Base-by-base conservation (phyloP, 2,113 vertebrate genomes). In the Coryphaenoides rupestris region DNA sequence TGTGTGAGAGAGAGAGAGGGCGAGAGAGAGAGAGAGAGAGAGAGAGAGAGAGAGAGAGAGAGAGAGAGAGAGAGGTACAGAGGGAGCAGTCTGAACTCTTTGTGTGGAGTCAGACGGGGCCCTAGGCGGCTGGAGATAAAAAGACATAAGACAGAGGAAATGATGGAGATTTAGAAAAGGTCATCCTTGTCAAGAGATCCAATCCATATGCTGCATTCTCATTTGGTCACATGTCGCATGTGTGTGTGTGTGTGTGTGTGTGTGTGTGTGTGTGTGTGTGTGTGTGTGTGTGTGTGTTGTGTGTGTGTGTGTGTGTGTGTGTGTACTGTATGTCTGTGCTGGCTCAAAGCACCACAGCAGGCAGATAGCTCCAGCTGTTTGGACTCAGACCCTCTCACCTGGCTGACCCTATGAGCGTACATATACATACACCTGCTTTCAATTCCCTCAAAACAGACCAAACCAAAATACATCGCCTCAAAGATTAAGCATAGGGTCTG, bases 151-250 rank as follows among this genome's bases (percentile, higher is more conserved):
- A 62, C n/a, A 76, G 68, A 56, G 49, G 72, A 54, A 67, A 40
- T 58, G 21, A 81, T 70, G 71, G 78, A 77, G 70, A 65, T 47
- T 72, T 59, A 63, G 46, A 13, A 68, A 60, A 73, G 61, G 54
- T 58, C 50, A 57, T 21, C 46, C 57, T 23, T 52, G 47, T 65
- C 26, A 21, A 14, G 19, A 6, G 13, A 16, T 57, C 6, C 24
- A 26, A 3, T 26, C 24, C 24, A 26, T 26, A 26, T 26, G 6
- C 24, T 26, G 22, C 22, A 2, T 14, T 13, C 15, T 6, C 21
- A 57, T 24, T 13, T 57, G 13, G 14, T 1, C 24, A 15, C n/a
- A 2, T 2, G 54, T 26, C 5, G 5, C 21, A 23, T 6, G 15
- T 58, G 54, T 24, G 46, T 40, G 19, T 45, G 16, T 16, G 49